phyloP scores from a whole-genome alignment of 1,140 invertebrate genomes.

The Monomorium pharaonis region DNA sequence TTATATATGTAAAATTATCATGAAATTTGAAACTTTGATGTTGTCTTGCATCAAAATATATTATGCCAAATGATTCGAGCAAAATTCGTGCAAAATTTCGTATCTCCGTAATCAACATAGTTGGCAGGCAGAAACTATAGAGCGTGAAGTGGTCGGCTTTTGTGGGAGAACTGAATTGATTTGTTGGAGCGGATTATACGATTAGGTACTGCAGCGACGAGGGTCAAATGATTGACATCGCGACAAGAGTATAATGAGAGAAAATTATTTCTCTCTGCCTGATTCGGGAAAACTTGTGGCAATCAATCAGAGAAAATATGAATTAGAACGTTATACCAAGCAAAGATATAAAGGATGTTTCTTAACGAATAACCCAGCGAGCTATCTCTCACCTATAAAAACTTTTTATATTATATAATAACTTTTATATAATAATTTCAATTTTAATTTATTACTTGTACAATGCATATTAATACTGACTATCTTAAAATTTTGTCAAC shows the following conservation, averaged over 20 bases:
- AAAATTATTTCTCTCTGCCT: conserved; percentile 77
- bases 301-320: conserved; percentile 61
- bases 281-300: conserved; percentile 63
- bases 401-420: not conserved
- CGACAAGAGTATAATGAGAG: conserved; percentile 74
- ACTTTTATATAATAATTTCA: not conserved
- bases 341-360: not conserved
- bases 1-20: not conserved
- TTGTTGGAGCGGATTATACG: conserved; percentile 76
- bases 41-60: conserved; percentile 29
- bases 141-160: conserved; percentile 60
- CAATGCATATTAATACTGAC: not conserved
- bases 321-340: not conserved
- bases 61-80: conserved; percentile 1
- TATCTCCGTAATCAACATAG: conserved; percentile 40
- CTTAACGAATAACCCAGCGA: not conserved
- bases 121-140: conserved; percentile 28
- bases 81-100: conserved; percentile 45
- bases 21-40: conserved; percentile 9
- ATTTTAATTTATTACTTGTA: not conserved
- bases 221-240: conserved; percentile 79
- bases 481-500: not conserved
- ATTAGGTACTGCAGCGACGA: conserved; percentile 70
- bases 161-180: conserved; percentile 70
- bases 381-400: not conserved